Conservation (phyloP, 2,888 invertebrate genomes). For the Ochlodes sylvanus region DNA sequence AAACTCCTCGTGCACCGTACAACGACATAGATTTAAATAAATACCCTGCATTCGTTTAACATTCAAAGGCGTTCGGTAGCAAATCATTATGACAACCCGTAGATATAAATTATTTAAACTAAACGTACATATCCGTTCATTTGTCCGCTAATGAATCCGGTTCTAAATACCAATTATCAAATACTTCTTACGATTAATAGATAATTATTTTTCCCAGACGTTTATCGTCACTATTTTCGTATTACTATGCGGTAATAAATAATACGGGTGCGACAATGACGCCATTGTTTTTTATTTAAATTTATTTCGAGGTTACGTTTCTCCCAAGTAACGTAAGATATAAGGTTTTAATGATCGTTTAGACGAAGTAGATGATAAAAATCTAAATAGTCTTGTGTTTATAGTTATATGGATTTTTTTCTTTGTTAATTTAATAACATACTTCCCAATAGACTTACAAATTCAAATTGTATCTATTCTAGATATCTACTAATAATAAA, state of each 20-base stretch:
- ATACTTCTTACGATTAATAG: constrained; percentile 17
- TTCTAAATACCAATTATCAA: constrained; percentile 36
- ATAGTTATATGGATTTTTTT: too few species aligned
- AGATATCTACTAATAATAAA: too few species aligned
- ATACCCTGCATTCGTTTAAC: constrained; percentile 11
- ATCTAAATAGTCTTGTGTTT: neutral
- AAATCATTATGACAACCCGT: constrained; percentile 22
- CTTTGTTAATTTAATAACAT: too few species aligned
- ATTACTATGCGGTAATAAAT: neutral
- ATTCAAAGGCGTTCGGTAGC: constrained; percentile 18
- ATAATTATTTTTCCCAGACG: constrained; percentile 22
- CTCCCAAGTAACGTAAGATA: neutral
- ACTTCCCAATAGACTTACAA: too few species aligned
- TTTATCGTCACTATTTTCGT: constrained; percentile 40
- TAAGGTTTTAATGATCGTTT: neutral
- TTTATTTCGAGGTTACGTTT: neutral
- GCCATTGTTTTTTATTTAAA: constrained; percentile 1
- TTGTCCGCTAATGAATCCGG: constrained; percentile 36
- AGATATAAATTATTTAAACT: constrained; percentile 17
- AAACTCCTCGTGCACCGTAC: neutral
- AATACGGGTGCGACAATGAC: constrained; percentile 8
- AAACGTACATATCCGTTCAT: constrained; percentile 28
- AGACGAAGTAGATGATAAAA: neutral
- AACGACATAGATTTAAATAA: neutral
- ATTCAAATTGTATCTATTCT: too few species aligned